Evolutionary conservation across 2,888 invertebrate species (phyloP).

Genomic region (Hirtodrosophila confusa): DNA sequence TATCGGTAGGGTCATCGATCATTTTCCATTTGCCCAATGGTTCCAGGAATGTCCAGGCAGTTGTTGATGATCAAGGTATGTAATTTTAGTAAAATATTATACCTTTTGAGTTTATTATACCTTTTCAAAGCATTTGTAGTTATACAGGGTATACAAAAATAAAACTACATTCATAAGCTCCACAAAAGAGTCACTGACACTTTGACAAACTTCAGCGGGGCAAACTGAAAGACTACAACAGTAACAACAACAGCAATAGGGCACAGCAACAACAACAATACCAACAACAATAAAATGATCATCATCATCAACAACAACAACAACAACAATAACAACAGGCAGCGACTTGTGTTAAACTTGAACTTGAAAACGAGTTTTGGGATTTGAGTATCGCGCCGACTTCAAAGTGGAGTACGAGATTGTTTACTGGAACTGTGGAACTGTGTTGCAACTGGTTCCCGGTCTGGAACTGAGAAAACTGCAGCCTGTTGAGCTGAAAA

Average conservation of each 20-base stretch:
- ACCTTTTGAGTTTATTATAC: no score
- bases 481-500: conserved; percentile 43
- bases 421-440: conserved; percentile 17
- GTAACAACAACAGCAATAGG: conserved; percentile 13
- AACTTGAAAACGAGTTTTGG: conserved; percentile 80
- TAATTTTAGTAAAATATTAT: no score
- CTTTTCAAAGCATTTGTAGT: not conserved
- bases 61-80: no score
- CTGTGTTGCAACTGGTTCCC: conserved; percentile 63
- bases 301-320: conserved; percentile 21
- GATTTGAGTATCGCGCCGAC: conserved; percentile 21
- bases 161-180: conserved; percentile 50
- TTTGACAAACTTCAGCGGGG: conserved; percentile 48
- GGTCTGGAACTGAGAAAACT: conserved; percentile 18
- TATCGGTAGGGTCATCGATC: no score
- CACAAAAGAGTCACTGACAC: conserved; percentile 75
- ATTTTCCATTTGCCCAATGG: no score
- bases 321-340: conserved; percentile 4
- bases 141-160: conserved; percentile 9
- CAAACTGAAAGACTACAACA: conserved; percentile 16
- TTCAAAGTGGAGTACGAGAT: conserved; percentile 44
- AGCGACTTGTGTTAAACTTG: conserved; percentile 66
- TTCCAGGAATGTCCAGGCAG: no score
- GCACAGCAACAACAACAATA: conserved; percentile 19
- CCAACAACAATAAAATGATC: no score